Evolutionary conservation across 2,797 vertebrate species (phyloP).

Genomic region (Toxotes lorentzi): DNA sequence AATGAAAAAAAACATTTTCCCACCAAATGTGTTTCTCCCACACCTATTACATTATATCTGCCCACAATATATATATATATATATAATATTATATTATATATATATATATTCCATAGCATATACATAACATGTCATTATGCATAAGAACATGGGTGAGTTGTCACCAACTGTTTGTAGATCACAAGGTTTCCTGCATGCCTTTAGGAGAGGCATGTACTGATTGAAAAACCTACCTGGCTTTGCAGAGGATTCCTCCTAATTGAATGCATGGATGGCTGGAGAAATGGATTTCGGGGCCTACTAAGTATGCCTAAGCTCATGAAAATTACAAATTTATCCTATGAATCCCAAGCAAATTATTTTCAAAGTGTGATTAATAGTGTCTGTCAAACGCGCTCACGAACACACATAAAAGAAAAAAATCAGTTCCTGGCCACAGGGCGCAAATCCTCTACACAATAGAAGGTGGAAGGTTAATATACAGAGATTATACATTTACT

Average conservation of each 20-base stretch:
- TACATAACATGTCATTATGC: slow-evolving; percentile 14
- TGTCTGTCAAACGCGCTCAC: slow-evolving; percentile 68
- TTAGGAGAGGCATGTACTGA: slow-evolving; percentile 43
- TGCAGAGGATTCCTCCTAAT: slow-evolving; percentile 67
- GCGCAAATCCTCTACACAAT: slow-evolving; percentile 60
- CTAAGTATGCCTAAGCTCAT: slow-evolving; percentile 71
- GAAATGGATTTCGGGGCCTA: slow-evolving; percentile 68
- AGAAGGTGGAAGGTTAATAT: slow-evolving; percentile 48
- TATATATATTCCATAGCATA: slow-evolving; percentile 1
- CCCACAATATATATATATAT: not conserved
- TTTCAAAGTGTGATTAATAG: slow-evolving; percentile 82
- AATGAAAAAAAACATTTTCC: not conserved
- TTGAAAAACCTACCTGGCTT: slow-evolving; percentile 74
- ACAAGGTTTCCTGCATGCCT: slow-evolving; percentile 49
- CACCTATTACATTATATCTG: not conserved
- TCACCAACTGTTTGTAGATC: slow-evolving; percentile 57
- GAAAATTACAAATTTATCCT: slow-evolving; percentile 75
- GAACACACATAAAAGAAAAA: slow-evolving; percentile 43
- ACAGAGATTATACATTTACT: slow-evolving; percentile 43
- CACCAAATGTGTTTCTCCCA: not conserved
- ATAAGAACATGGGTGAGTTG: slow-evolving; percentile 44
- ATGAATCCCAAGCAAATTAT: slow-evolving; percentile 79
- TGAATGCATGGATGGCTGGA: slow-evolving; percentile 76
- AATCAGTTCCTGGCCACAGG: slow-evolving; percentile 61
- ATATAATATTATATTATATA: not conserved